A percentile compares a stretch with the other conserved stretches of the same genome.
phyloP scores from a whole-genome alignment of 2,888 invertebrate genomes.

The Carcina quercana region DNA sequence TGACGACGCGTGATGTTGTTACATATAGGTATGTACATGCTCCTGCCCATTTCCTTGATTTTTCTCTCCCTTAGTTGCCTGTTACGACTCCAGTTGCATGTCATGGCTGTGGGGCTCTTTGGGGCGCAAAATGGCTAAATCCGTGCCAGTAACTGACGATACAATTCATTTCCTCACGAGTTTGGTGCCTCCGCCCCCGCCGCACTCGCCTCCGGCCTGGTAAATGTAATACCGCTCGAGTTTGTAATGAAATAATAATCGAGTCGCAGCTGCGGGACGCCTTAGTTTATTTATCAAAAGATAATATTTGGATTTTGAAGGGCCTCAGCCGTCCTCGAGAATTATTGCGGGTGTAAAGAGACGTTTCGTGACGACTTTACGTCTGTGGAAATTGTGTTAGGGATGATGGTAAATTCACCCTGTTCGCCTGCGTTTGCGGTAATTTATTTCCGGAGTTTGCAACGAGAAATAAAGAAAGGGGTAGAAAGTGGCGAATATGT shows the following conservation, averaged over 20 bases:
- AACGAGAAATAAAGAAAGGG: too few species aligned
- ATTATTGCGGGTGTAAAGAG: slow-evolving; percentile 3
- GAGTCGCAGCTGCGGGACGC: slow-evolving; percentile 22
- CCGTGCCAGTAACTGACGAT: slow-evolving; percentile 4
- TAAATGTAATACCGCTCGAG: slow-evolving; percentile 20
- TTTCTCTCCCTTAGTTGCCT: too few species aligned
- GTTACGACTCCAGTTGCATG: too few species aligned
- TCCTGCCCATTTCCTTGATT: too few species aligned
- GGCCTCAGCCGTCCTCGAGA: slow-evolving; percentile 2
- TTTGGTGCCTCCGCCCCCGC: slow-evolving; percentile 18
- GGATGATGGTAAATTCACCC: too few species aligned
- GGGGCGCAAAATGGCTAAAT: neutral
- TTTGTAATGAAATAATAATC: slow-evolving; percentile 34
- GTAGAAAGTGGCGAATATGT: too few species aligned
- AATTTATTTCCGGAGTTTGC: too few species aligned
- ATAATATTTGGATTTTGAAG: slow-evolving; percentile 36
- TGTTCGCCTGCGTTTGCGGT: too few species aligned
- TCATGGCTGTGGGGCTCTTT: too few species aligned
- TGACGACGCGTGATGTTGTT: too few species aligned
- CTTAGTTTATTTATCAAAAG: slow-evolving; percentile 19
- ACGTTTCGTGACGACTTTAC: neutral
- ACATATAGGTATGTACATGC: too few species aligned
- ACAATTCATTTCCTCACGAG: slow-evolving; percentile 11
- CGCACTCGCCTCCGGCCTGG: slow-evolving; percentile 18
- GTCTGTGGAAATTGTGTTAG: too few species aligned